Evolutionary conservation across 2,113 vertebrate genomes (phyloP).

Genomic region (Opisthocomus hoazin): DNA sequence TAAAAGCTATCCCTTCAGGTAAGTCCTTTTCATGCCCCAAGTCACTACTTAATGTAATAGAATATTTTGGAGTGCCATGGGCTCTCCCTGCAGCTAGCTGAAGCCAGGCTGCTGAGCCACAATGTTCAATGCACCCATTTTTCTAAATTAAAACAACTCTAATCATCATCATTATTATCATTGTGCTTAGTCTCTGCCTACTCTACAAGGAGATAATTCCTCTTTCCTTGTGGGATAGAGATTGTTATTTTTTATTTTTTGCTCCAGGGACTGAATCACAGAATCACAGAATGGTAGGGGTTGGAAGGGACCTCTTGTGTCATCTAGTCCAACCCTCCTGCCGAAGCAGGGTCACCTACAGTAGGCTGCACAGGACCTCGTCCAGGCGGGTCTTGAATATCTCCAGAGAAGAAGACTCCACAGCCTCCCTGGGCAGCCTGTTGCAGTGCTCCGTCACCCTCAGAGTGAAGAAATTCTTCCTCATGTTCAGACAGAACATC

Average conservation of each 20-base stretch:
- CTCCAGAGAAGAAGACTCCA: too few species aligned
- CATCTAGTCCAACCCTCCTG: too few species aligned
- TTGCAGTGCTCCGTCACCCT: too few species aligned
- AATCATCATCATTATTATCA: not conserved
- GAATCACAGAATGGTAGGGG: too few species aligned
- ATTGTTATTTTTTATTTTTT: not conserved
- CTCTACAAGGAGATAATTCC: not conserved
- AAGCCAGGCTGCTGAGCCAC: not conserved
- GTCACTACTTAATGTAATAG: not conserved
- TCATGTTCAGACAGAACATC: too few species aligned
- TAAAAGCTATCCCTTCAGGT: not conserved
- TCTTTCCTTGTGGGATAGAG: not conserved
- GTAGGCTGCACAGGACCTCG: too few species aligned
- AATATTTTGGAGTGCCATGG: not conserved
- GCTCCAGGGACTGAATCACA: not conserved
- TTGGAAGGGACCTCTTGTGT: too few species aligned
- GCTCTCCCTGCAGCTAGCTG: not conserved
- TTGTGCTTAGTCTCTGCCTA: not conserved
- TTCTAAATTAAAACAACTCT: not conserved
- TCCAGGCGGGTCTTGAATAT: too few species aligned
- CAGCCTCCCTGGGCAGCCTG: too few species aligned
- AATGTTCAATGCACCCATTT: not conserved
- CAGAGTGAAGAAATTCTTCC: too few species aligned
- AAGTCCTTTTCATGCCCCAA: not conserved
- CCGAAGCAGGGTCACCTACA: too few species aligned